Evolutionary conservation across 2,888 invertebrate genomes (phyloP), one percentile per base, ranked within the genome.

Genomic region (Matsumyia berberina): DNA sequence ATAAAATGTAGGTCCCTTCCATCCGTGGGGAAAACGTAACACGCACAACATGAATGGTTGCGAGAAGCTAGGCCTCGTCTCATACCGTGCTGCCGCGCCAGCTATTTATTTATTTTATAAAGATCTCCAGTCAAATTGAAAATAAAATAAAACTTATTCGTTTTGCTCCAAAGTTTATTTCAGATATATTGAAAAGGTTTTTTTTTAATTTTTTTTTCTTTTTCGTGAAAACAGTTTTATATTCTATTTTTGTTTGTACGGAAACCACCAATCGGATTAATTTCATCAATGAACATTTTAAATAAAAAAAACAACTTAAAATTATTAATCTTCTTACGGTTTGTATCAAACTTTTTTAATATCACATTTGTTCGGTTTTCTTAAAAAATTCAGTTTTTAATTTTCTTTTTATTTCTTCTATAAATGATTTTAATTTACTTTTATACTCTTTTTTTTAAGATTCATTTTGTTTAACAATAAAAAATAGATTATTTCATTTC

Each of bases 341-440:
- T 78, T 73, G 62, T 55, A 78, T 83, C 83, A 83, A 79, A 83
- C 78, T 53, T 77, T 73, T 83, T 79, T 69, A 79, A 79, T 83
- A 83, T 83, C 83, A 83, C 83, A 79, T 83, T 73, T 67, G 73
- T 83, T 69, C 66, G 77, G 62, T 58, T 60, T 67, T 35, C 31
- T 58, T 60, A 53, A 53, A n/a, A 51, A 77, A 57, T 55, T 46
- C 46, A 57, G 12, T 58, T 70, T 53, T 57, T 64, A 49, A 6
- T 58, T 53, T 70, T 44, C 0, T 7, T 55, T 78, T 70, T 35
- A 12, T 64, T 66, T 64, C 12, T 7, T 49, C 42, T 72, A 37
- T 37, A 74, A 46, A 58, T 69, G 51, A 37, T 33, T 31, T 64
- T 24, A 49, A 35, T 49, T 58, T 15, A 55, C 12, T 29, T 37